Evolutionary conservation across 1,140 invertebrate species (phyloP).

Genomic region (Lepidotrigona ventralis): DNA sequence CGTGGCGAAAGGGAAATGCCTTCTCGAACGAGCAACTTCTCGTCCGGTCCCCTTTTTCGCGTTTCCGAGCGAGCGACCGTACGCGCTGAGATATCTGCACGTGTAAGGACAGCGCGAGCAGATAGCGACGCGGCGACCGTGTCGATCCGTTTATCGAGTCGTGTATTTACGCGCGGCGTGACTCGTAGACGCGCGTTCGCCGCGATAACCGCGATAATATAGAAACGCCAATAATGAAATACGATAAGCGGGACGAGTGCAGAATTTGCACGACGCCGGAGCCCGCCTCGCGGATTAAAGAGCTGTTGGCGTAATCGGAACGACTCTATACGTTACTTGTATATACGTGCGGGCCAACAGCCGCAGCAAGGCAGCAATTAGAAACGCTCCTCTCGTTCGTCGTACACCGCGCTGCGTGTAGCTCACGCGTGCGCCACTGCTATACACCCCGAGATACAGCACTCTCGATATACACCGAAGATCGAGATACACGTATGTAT

Average conservation of each 20-base stretch:
- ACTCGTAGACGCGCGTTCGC: conserved; percentile 43
- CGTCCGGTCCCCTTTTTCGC: conserved; percentile 11
- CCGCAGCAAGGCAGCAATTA: conserved; percentile 21
- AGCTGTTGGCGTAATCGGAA: conserved; percentile 48
- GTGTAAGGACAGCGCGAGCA: conserved; percentile 27
- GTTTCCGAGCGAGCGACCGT: not conserved
- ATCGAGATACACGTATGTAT: conserved; percentile 27
- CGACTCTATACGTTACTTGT: conserved; percentile 17
- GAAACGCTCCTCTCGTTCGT: conserved; percentile 5
- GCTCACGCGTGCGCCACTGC: not conserved
- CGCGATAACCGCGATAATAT: conserved; percentile 54
- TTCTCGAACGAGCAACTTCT: not conserved
- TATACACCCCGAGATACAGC: not conserved
- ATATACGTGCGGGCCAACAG: not conserved
- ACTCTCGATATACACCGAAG: not conserved
- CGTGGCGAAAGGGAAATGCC: conserved; percentile 5
- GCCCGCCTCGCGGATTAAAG: conserved; percentile 20
- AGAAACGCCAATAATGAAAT: conserved; percentile 55
- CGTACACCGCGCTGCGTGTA: not conserved
- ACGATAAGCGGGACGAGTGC: conserved; percentile 46
- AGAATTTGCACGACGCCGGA: conserved; percentile 37
- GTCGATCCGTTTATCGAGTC: conserved; percentile 58
- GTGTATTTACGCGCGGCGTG: conserved; percentile 56
- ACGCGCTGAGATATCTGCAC: not conserved
- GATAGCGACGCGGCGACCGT: conserved; percentile 41